Conservation (phyloP, 2,888 invertebrate genomes). For the Scelioninae gen. 1 region DNA sequence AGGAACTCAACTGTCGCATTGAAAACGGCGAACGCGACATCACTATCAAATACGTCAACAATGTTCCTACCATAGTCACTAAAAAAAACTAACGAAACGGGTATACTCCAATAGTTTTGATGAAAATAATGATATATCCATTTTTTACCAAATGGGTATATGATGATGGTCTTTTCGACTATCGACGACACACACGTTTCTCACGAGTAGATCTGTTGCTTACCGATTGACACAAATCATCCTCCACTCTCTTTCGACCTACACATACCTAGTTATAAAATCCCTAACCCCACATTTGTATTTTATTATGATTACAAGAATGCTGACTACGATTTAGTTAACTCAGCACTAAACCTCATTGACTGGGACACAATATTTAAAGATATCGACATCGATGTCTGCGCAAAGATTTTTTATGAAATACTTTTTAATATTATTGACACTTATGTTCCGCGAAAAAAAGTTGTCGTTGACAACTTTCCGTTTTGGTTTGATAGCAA, state of each 20-base stretch:
- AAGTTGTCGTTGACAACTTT: neutral
- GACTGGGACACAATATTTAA: neutral
- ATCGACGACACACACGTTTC: too few relatives aligned
- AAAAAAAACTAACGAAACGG: too few relatives aligned
- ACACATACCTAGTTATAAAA: too few relatives aligned
- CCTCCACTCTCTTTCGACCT: too few relatives aligned
- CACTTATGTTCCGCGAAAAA: slow-evolving; percentile 3
- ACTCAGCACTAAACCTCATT: neutral
- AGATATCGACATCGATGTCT: neutral
- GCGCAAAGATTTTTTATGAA: neutral
- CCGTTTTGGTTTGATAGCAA: slow-evolving; percentile 25
- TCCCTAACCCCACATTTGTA: too few relatives aligned
- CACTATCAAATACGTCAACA: too few relatives aligned
- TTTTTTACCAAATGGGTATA: neutral
- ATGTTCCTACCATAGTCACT: too few relatives aligned
- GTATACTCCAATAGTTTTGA: too few relatives aligned
- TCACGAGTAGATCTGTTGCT: too few relatives aligned
- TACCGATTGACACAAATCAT: too few relatives aligned
- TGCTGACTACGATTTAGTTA: slow-evolving; percentile 1
- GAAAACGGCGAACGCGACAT: neutral
- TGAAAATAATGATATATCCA: neutral
- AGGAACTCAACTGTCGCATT: neutral
- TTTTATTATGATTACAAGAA: slow-evolving; percentile 2
- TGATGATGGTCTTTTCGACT: too few relatives aligned
- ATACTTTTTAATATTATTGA: neutral